Base-by-base conservation (phyloP, 2,888 invertebrate species). In the Cephus rjabovi region DNA sequence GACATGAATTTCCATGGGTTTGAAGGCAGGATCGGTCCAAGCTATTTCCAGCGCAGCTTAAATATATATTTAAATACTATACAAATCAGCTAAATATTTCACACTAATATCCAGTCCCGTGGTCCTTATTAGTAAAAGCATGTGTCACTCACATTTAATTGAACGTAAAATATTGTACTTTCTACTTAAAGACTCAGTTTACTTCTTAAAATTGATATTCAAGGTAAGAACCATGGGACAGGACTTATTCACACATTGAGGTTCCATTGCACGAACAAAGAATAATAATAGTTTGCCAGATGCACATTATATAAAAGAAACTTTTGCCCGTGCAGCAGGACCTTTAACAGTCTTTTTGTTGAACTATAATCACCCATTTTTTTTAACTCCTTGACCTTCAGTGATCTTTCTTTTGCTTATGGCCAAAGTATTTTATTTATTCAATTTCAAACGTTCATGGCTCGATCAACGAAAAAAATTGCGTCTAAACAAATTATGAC, bases 321-420 rank as follows among this genome's bases (percentile, higher is more conserved):
- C 73, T 34, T 75, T 34, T 70, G 11, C 70, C 40, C 75, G 40
- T 31, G 75, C 75, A 75, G 56, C 69, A 69, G 74, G 69, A 33
- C 37, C 69, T 75, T 71, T 71, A 70, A 75, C 77, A 77, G 77
- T 77, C 77, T 77, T 77, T 75, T 75, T 70, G 71, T 77, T 77
- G 69, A 69, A 75, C 75, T 75, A 77, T 77, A 30, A 74, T 35
- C 37, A 34, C 34, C 74, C 37, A 34, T 34, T 71, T 71, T 31
- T 31, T 11, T 34, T 35, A 15, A 12, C 31, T 31, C 71, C 33
- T 71, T 23, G 71, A 71, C 23, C 71, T 9, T 71, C 34, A 12
- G 33, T 34, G 12, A 71, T 56, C 23, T 56, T 56, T 56, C 23
- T 56, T 9, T 23, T 56, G 56, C 56, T 56, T 56, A 56, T 56